Percentiles rank a stretch among this genome's conserved stretches.
Conservation (phyloP, 2,113 vertebrate genomes). For the Mesocricetus auratus region DNA sequence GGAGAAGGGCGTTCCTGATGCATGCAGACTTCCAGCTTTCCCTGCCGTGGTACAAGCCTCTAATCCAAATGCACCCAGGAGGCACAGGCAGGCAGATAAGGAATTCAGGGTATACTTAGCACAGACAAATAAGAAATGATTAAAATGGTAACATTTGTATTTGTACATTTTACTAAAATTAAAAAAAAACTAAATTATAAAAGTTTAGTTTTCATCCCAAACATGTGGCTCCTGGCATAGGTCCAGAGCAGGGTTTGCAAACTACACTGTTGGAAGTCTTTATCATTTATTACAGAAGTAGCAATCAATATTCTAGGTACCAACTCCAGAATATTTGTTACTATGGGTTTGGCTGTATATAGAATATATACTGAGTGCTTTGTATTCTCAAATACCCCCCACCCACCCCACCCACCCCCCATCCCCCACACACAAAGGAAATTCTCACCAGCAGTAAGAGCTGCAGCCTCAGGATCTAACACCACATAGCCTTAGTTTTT, state of each 20-base stretch:
- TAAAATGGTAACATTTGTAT: background rate
- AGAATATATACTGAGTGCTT: too few species aligned
- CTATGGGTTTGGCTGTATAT: too few species aligned
- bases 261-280: background rate
- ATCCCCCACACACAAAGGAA: too few species aligned
- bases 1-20: too few species aligned
- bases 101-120: background rate
- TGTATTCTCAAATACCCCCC: too few species aligned
- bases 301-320: too few species aligned
- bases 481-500: too few species aligned
- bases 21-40: background rate
- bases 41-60: background rate
- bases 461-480: too few species aligned
- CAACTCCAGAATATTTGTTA: too few species aligned
- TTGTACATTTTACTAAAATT: background rate
- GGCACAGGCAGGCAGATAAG: background rate
- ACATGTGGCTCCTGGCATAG: background rate
- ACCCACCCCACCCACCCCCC: too few species aligned
- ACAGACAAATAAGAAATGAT: background rate
- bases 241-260: background rate
- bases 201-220: background rate
- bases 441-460: too few species aligned
- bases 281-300: too few species aligned
- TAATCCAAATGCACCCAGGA: background rate
- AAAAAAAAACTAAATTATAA: background rate